Base-by-base conservation (phyloP, 2,888 invertebrate species). In the Cerastis rubricosa region DNA sequence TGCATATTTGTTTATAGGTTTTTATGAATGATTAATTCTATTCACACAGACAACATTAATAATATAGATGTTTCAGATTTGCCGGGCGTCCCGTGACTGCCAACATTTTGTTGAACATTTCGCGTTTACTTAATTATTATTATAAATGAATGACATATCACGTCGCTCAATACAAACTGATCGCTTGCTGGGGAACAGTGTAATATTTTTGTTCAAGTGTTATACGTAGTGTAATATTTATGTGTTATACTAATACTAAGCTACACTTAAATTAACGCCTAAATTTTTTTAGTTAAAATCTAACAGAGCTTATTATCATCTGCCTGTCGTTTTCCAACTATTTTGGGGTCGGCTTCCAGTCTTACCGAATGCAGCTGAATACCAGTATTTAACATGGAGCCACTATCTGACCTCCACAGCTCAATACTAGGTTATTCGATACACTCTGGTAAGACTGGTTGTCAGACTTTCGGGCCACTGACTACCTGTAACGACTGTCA, bases 111-210 rank as follows among this genome's bases (percentile, higher is more conserved):
- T 49, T 35, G 35, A 49, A 19, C 49, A 49, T 29, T 49, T 59
- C 49, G 78, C 43, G 79, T 69, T 29, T 61, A 76, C 43, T 49
- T 19, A 57, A 11, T n/a, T 29, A 66, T 45, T 40, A 40, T n/a
- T 77, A 35, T 66, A 40, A 59, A 59, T n/a, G 11, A 49, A 43
- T 43, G 29, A 78, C 70, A 79, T 77, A 76, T 78, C 49, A n/a
- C 19, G 29, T 78, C 49, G 76, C 78, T 69, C 69, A 49, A 78
- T 49, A 8, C 40, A 9, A 9, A 57, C n/a, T 76, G 59, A 17
- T 61, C 43, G 45, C 69, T 43, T 11, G 29, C 40, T 17, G 12
- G 47, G 45, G 25, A 17, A 14, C 57, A 43, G 69, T 29, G 7
- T 47, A 7, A 22, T 25, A 7, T 40, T 40, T 71, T 69, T 25